Evolutionary conservation across 2,113 vertebrate species (phyloP), one percentile per base, ranked within the genome.

Genomic region (Monopterus albus): DNA sequence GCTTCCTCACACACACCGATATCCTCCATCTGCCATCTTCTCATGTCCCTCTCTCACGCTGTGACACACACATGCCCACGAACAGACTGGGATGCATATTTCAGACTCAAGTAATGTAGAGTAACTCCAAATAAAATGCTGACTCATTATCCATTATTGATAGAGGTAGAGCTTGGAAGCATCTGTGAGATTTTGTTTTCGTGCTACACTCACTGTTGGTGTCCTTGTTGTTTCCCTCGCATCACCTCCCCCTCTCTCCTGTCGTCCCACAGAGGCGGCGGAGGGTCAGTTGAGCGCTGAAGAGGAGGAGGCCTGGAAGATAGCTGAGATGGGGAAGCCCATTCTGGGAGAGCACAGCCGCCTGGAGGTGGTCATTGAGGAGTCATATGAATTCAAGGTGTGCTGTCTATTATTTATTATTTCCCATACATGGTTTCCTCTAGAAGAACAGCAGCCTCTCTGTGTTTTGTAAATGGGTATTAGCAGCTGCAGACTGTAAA

Each of bases 371-470:
- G 94, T 97, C 87, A 98, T 98, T 1, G 96, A 98, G 75, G 96
- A 98, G 88, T 97, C 96, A 0, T 98, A 97, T 0, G 96, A 98
- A 77, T 98, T 98, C 83, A 98, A 98, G 96, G 95, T 95, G 87
- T 29, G 10, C 0, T 20, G 17, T 25, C 25, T 6, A 4, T 25
- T 7, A 3, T 12, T 49, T 12, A 1, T 49, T 12, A 1, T 52
- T 28, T 10, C 11, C 15, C 18, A 26, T 6, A 9, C 2, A 7
- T 10, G 2, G 25, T 21, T 8, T 43, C 23, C 14, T 10, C 8
- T 50, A 15, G 21, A 21, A 12, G 46, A n/a, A 50, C 31, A 36
- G n/a, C 3, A 5, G 40, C 38, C 14, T 18, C 35, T 43, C 11
- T 59, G 18, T 8, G 55, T 31, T 13, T 50, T 14, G 12, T 49